phyloP scores from a whole-genome alignment of 2,888 invertebrate species.

The Hydrotaea cyrtoneurina region DNA sequence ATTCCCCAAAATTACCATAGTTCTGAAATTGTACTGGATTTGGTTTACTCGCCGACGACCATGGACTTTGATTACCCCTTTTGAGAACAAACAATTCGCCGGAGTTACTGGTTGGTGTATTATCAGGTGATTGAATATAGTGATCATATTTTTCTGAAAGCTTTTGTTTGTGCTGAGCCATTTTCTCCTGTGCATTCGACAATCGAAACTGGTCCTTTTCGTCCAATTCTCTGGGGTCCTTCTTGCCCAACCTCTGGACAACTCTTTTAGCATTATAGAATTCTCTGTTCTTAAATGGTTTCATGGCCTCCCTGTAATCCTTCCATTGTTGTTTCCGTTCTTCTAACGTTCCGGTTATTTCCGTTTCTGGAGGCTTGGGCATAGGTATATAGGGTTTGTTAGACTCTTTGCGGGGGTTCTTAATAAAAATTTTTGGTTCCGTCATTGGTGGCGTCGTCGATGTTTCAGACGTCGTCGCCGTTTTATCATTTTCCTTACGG shows the following conservation, averaged over 20 bases:
- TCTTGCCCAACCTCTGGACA: constrained; percentile 74
- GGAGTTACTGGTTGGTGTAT: not conserved
- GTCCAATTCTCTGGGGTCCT: constrained; percentile 71
- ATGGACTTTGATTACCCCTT: not conserved
- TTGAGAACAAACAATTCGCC: constrained; percentile 47
- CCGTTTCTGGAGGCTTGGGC: constrained; percentile 69
- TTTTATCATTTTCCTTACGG: not conserved
- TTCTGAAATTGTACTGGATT: not conserved
- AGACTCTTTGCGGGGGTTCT: constrained; percentile 40
- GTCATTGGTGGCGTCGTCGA: not conserved
- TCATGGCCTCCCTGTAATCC: constrained; percentile 76
- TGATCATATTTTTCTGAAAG: constrained; percentile 45
- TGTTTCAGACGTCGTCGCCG: not conserved
- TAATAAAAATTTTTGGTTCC: constrained; percentile 53
- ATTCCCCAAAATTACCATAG: constrained; percentile 22
- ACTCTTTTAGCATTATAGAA: constrained; percentile 75
- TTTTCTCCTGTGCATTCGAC: constrained; percentile 72
- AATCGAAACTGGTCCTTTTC: constrained; percentile 72
- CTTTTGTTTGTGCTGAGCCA: constrained; percentile 71
- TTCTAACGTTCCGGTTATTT: constrained; percentile 72
- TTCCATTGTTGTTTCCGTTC: constrained; percentile 74
- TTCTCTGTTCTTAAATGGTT: constrained; percentile 76
- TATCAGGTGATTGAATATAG: constrained; percentile 9
- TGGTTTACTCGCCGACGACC: not conserved
- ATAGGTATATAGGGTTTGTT: constrained; percentile 58